Conservation (phyloP, 2,797 vertebrate species). For the Diglossa cyanea region DNA sequence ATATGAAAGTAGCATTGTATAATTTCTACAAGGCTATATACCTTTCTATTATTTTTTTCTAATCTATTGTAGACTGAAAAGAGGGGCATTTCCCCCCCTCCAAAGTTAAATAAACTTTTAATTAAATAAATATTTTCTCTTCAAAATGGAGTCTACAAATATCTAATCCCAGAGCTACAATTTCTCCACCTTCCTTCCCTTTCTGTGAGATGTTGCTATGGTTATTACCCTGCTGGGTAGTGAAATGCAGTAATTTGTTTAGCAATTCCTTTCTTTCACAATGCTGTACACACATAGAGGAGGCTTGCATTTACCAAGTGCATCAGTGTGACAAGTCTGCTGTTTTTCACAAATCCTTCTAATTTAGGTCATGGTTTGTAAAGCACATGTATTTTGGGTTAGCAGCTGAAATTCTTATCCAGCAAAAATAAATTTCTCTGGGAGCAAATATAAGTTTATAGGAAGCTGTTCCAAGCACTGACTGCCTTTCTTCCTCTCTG, state of each 20-base stretch:
- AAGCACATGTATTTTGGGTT: not conserved
- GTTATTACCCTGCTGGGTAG: slow-evolving; percentile 59
- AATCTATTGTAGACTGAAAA: not conserved
- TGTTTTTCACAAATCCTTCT: not conserved
- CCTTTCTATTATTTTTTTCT: not conserved
- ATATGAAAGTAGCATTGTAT: not conserved
- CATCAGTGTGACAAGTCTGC: not conserved
- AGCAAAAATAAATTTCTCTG: not conserved
- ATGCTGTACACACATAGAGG: not conserved
- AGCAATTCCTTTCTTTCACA: slow-evolving; percentile 22
- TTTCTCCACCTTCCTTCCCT: slow-evolving; percentile 12
- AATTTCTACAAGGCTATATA: not conserved
- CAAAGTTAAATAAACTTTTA: slow-evolving; percentile 55
- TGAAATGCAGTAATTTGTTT: slow-evolving; percentile 48
- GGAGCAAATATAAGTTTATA: not conserved
- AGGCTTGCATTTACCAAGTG: slow-evolving; percentile 6
- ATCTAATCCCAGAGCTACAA: slow-evolving; percentile 32
- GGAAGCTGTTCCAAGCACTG: not conserved
- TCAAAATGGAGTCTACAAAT: slow-evolving; percentile 28
- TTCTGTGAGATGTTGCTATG: slow-evolving; percentile 41
- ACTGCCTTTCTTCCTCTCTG: not conserved
- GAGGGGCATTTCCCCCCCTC: too few species aligned
- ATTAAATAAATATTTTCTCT: slow-evolving; percentile 35
- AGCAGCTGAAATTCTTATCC: not conserved
- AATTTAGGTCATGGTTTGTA: slow-evolving; percentile 3